phyloP scores from a whole-genome alignment of 2,113 vertebrate species.

The Butorides virescens region DNA sequence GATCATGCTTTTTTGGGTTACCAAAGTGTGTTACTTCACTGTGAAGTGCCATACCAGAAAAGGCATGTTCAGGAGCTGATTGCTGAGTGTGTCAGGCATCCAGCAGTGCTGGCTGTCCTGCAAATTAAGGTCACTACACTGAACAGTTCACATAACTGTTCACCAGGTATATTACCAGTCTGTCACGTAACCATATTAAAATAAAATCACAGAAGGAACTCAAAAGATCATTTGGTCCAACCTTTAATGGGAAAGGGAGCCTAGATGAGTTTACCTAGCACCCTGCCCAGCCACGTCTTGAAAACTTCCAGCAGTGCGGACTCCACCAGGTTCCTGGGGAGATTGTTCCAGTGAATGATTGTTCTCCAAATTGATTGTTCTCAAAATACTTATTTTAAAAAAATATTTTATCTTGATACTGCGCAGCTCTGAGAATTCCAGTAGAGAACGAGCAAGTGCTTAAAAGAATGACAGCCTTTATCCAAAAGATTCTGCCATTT shows the following conservation, averaged over 20 bases:
- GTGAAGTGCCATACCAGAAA: not conserved
- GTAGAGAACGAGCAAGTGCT: not conserved
- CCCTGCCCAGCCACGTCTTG: not conserved
- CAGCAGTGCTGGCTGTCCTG: not conserved
- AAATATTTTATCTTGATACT: not conserved
- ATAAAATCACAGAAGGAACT: not conserved
- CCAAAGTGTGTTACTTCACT: not conserved
- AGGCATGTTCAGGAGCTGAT: not conserved
- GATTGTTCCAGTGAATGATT: not conserved
- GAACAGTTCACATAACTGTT: not conserved
- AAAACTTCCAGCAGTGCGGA: not conserved
- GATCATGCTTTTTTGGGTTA: not conserved
- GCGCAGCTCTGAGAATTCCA: not conserved
- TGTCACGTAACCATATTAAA: not conserved
- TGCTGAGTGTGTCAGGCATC: not conserved
- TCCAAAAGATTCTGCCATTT: not conserved
- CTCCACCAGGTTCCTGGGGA: not conserved
- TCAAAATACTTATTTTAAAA: not conserved
- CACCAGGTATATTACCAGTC: not conserved
- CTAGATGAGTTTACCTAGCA: not conserved
- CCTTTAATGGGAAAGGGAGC: not conserved
- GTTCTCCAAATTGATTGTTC: not conserved
- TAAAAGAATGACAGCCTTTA: not conserved
- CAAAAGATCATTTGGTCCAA: not conserved
- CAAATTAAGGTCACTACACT: not conserved